Base-by-base conservation (phyloP, 2,113 vertebrate species). In the Alosa alosa region DNA sequence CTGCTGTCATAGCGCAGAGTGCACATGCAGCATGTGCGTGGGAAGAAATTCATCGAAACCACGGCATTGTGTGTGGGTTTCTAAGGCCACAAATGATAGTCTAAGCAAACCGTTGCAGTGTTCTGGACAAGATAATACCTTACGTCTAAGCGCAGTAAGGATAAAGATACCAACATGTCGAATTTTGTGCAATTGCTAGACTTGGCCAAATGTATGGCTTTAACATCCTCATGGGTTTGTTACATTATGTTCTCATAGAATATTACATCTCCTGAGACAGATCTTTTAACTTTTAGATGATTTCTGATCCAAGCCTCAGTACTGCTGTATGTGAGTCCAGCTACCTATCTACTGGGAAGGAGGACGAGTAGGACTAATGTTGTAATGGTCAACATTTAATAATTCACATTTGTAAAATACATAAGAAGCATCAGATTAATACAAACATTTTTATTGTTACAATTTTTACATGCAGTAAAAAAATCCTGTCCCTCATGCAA, bases 51-150 rank as follows among this genome's bases (percentile, higher is more conserved):
- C 31, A 78, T 39, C 10, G 72, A 78, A 39, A 41, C 31, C 31
- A 78, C 72, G 72, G 72, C 36, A 41, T 78, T 78, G 72, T 78
- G 72, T 36, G 36, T 78, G 72, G 72, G 25, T 78, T 78, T 72
- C 8, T 78, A 78, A 78, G 36, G 15, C 36, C 72, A 36, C 36
- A 36, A 36, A 78, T 36, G 18, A 78, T 39, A 55, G 39, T 22
- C 50, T 83, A 13, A 31, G 18, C 55, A 83, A 39, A 20, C 39
- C 55, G 4, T 20, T 68, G 52, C 22, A 39, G 31, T 13, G 31
- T 41, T 39, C 52, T 17, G 25, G 31, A 72, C 25, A 72, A 72
- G 25, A 31, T 31, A 13, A 68, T 36, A 31, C 60, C 25, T 4
- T 39, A n/a, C 20, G 1, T 39, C 18, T 7, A 60, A 60, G 55